phyloP scores from a whole-genome alignment of 2,888 invertebrate genomes.

The Metallyticus violacea region DNA sequence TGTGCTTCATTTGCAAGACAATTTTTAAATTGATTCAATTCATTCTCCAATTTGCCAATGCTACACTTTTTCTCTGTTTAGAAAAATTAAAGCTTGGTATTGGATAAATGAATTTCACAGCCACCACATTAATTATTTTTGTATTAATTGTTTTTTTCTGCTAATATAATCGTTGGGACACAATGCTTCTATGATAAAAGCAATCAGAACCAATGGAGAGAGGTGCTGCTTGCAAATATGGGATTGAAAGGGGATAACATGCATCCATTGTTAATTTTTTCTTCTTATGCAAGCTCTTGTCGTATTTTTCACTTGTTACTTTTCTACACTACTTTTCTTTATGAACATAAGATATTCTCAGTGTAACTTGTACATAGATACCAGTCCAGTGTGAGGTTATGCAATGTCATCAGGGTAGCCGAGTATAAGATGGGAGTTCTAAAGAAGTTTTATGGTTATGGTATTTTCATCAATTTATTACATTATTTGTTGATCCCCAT shows the following conservation, averaged over 20 bases:
- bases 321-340: conserved; percentile 34
- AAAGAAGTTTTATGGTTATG: background rate
- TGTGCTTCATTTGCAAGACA: conserved; percentile 33
- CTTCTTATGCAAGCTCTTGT: conserved; percentile 35
- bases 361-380: conserved; percentile 9
- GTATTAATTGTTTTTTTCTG: conserved; percentile 32
- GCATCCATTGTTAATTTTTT: conserved; percentile 27
- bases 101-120: conserved; percentile 32
- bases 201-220: background rate
- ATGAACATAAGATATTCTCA: conserved; percentile 6
- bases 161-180: conserved; percentile 27
- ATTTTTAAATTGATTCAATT: conserved; percentile 31
- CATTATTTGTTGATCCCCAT: background rate
- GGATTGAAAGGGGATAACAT: conserved; percentile 54
- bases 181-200: conserved; percentile 18
- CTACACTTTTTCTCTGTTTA: conserved; percentile 33
- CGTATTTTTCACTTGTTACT: conserved; percentile 36
- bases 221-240: conserved; percentile 7
- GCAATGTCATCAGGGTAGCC: background rate
- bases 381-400: background rate
- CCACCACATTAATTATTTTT: conserved; percentile 35
- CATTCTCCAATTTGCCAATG: conserved; percentile 34
- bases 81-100: conserved; percentile 29
- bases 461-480: background rate
- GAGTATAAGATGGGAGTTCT: background rate